A percentile compares a stretch with the other conserved stretches of the same genome.
Conservation (phyloP, 2,113 vertebrate genomes). For the Oreochromis tanganicae region DNA sequence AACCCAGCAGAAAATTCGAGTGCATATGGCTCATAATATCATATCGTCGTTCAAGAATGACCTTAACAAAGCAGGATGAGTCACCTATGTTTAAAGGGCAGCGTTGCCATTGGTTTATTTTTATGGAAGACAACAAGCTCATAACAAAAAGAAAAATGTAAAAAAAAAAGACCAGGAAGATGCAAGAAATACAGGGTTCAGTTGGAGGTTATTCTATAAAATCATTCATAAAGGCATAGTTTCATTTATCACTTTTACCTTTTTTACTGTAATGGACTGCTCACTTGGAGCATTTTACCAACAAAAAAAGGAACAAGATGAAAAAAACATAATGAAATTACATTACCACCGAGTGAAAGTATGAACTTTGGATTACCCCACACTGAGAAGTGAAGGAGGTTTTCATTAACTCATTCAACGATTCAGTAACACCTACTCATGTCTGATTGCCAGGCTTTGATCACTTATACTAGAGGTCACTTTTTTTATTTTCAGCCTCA, state of each 20-base stretch:
- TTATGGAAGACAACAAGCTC: neutral
- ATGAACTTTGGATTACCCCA: neutral
- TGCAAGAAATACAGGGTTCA: neutral
- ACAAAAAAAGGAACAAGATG: neutral
- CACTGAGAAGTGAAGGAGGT: neutral
- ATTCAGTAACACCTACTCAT: neutral
- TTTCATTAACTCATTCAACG: neutral
- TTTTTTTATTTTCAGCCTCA: neutral
- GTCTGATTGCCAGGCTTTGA: slow-evolving; percentile 3
- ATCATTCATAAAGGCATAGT: neutral
- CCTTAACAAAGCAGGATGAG: slow-evolving; percentile 50
- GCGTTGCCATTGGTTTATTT: neutral
- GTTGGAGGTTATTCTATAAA: neutral
- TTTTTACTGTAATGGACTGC: neutral
- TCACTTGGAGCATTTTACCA: neutral
- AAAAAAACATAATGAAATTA: neutral
- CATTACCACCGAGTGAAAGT: neutral
- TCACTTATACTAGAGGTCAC: neutral
- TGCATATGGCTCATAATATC: neutral
- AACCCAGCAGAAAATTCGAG: neutral
- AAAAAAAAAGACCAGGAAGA: neutral
- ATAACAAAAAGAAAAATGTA: neutral
- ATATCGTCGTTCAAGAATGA: slow-evolving; percentile 6
- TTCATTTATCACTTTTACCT: neutral
- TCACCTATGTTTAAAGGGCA: slow-evolving; percentile 38